These are phyloP conservation scores for Colistium nudipinnis DNA, from an alignment of 2,113 vertebrate genomes.

Conservation along the genomic window DNA sequence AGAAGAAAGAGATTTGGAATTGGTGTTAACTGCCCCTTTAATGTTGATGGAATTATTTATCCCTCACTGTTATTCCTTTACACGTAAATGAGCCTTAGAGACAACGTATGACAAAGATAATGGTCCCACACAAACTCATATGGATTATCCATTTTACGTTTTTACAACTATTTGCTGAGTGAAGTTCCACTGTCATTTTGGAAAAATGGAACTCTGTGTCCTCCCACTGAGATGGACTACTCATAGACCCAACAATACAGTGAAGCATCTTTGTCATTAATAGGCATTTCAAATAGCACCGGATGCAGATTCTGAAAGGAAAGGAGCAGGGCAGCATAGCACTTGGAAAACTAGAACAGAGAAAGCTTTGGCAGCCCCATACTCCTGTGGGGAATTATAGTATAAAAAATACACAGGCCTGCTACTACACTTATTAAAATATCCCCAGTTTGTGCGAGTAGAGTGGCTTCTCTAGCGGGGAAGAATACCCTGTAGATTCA, in stretches of 20 bases:
- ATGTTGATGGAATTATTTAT: background rate
- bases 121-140: background rate
- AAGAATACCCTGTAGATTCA: slow-evolving; percentile 23
- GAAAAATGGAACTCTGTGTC: background rate
- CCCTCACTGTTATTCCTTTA: background rate
- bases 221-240: slow-evolving; percentile 15
- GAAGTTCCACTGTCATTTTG: background rate
- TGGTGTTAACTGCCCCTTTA: background rate
- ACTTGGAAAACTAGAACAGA: slow-evolving; percentile 66
- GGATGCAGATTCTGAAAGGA: slow-evolving; percentile 19
- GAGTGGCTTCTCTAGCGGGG: slow-evolving; percentile 26
- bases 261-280: slow-evolving; percentile 45
- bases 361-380: slow-evolving; percentile 58
- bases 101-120: background rate
- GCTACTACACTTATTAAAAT: slow-evolving; percentile 65
- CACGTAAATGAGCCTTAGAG: slow-evolving; percentile 7
- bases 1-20: background rate
- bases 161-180: slow-evolving; percentile 2
- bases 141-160: background rate
- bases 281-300: slow-evolving; percentile 42
- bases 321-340: slow-evolving; percentile 20
- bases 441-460: slow-evolving; percentile 46
- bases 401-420: slow-evolving; percentile 53
- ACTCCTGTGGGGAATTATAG: slow-evolving; percentile 63
- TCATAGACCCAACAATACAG: slow-evolving; percentile 23